Evolutionary conservation across 2,797 vertebrate genomes (phyloP).

Genomic region (Crypturellus tataupa): DNA sequence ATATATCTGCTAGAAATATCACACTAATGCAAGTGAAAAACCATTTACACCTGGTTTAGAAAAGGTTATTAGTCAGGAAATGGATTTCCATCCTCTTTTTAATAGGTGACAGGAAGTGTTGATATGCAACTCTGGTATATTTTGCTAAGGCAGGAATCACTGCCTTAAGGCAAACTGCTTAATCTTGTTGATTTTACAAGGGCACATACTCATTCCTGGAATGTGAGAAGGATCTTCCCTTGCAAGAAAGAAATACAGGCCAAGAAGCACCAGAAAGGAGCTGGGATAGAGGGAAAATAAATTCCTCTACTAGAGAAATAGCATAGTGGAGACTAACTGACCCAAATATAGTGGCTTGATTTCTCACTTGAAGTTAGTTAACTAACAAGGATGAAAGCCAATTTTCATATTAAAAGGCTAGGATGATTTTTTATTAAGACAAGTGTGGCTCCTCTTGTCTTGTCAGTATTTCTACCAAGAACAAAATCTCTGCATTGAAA

Average conservation of each 20-base stretch:
- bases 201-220: not conserved
- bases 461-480: slow-evolving; percentile 26
- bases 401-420: slow-evolving; percentile 30
- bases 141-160: not conserved
- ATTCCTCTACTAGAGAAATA: not conserved
- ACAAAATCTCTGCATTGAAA: not conserved
- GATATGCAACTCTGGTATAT: not conserved
- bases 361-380: slow-evolving; percentile 42
- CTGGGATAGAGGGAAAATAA: not conserved
- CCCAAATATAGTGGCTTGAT: slow-evolving; percentile 9
- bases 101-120: not conserved
- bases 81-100: not conserved
- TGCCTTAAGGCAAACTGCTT: slow-evolving; percentile 18
- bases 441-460: not conserved
- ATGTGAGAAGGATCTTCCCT: not conserved
- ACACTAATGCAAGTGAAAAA: not conserved
- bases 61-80: not conserved
- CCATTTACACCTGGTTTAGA: not conserved
- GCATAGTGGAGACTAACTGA: not conserved
- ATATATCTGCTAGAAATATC: not conserved
- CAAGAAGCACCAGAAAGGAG: not conserved
- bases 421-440: slow-evolving; percentile 53
- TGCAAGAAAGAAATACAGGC: not conserved
- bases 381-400: slow-evolving; percentile 7
- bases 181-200: slow-evolving; percentile 42